Conservation (phyloP, 1,140 invertebrate genomes). For the Hylyphantes graminicola region DNA sequence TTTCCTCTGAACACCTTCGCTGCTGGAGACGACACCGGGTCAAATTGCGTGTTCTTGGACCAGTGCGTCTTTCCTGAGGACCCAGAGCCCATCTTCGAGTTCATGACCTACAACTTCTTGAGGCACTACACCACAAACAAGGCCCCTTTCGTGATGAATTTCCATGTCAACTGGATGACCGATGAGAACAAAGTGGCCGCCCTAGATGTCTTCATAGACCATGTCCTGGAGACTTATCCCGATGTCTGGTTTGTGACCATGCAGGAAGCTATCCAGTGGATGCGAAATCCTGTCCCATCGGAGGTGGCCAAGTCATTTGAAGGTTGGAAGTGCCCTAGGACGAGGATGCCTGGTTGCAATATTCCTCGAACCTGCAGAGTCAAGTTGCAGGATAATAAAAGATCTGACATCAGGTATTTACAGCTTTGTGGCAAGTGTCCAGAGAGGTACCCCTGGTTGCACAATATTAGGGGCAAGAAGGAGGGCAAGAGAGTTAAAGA, state of each 20-base stretch:
- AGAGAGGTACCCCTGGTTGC: constrained; percentile 86
- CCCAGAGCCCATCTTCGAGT: constrained; percentile 85
- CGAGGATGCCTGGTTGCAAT: constrained; percentile 80
- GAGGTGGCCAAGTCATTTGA: constrained; percentile 73
- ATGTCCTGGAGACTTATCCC: constrained; percentile 79
- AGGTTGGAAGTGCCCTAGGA: constrained; percentile 83
- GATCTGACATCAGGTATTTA: constrained; percentile 76
- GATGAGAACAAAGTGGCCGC: constrained; percentile 85
- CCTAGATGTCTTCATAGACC: constrained; percentile 86
- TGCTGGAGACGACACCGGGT: constrained; percentile 86
- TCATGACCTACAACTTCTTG: constrained; percentile 89
- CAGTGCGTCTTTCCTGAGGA: constrained; percentile 92
- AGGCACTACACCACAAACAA: constrained; percentile 67
- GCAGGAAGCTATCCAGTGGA: constrained; percentile 89
- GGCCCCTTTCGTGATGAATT: constrained; percentile 93
- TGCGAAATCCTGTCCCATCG: constrained; percentile 82
- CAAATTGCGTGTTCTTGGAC: constrained; percentile 90
- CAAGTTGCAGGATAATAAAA: constrained; percentile 70
- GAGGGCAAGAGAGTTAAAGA: constrained; percentile 51
- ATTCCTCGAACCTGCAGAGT: constrained; percentile 86
- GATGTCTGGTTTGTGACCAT: constrained; percentile 90
- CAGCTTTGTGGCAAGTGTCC: constrained; percentile 88
- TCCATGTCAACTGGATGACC: constrained; percentile 95
- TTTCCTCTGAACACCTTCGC: constrained; percentile 92
- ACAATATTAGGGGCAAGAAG: constrained; percentile 80